A percentile compares a stretch with the other conserved stretches of the same genome.
Evolutionary conservation across 2,113 vertebrate genomes (phyloP).

Genomic region (Heterocephalus glaber): DNA sequence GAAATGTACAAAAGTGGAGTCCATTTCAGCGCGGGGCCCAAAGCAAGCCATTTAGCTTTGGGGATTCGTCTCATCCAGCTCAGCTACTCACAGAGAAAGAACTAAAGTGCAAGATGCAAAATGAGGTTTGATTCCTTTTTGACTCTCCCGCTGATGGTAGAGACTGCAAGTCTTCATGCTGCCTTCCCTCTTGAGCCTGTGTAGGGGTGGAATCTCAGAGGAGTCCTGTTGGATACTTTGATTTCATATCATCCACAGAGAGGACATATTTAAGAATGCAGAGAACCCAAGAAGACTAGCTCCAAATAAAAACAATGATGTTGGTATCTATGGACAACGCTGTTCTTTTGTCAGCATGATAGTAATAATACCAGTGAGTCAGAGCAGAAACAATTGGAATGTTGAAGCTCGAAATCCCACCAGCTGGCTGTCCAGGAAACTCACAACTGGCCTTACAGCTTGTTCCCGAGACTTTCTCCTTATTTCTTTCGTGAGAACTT

Average conservation of each 20-base stretch:
- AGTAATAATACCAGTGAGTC: background rate
- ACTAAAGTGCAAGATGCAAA: background rate
- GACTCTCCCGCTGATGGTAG: background rate
- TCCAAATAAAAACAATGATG: background rate
- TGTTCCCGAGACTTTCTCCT: background rate
- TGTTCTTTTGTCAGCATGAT: background rate
- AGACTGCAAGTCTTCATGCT: background rate
- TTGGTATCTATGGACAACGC: background rate
- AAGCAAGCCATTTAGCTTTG: slow-evolving; percentile 45
- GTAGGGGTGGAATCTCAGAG: slow-evolving; percentile 24
- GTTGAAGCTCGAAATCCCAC: background rate
- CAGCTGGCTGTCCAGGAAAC: background rate
- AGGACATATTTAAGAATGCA: background rate
- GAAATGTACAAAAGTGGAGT: slow-evolving; percentile 38
- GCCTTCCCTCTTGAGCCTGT: background rate
- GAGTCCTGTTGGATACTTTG: slow-evolving; percentile 36
- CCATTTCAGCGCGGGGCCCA: slow-evolving; percentile 60
- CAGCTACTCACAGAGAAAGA: background rate
- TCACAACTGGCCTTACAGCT: background rate
- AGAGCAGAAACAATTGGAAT: background rate
- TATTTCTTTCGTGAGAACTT: background rate
- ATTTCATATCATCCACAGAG: background rate
- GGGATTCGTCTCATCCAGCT: background rate
- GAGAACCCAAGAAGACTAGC: background rate
- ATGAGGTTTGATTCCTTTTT: background rate